Evolutionary conservation across 35 echinoderm and acorn worm genomes (phyloP), one percentile per base, ranked within the genome.

Genomic region (Anneissia japonica): DNA sequence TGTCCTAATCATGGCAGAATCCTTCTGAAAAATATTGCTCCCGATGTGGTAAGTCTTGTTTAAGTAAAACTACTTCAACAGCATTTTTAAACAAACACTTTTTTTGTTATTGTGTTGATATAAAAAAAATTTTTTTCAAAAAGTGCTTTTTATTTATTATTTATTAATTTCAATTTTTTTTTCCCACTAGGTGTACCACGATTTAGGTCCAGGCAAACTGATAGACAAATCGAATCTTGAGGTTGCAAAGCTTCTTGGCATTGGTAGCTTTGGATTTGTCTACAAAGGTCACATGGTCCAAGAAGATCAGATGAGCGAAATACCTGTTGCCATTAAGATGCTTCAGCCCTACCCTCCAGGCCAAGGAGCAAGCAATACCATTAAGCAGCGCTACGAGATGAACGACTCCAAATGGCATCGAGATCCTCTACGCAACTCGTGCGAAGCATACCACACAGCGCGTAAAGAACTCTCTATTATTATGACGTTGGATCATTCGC

Each of bases 291-390:
- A 87, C 34, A 45, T 94, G 36, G 32, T 72, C 75, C 75, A 23
- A 7, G 84, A 10, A 39, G 43, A 37, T 36, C 40, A 9, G 82
- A 82, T 31, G n/a, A 74, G 16, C 46, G 73, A 46, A 16, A 38
- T 81, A 0, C 81, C 88, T 16, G 90, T 98, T 9, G 95, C 95
- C 40, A 80, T 88, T 40, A 98, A 98, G 43, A 93, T 93, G 89
- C 91, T 98, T 0, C 95, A 97, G 39, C 95, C 95, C 19, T 99
- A 89, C 76, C 91, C 92, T 2, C 96, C 96, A 10, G 92, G 96
- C 23, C 89, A 93, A 38, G 92, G 89, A 6, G 96, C 92, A 12
- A 81, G 89, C 34, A 88, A 91, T 34, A 91, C 95, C 0, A 87
- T 91, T 86, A 81, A 86, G 17, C 83, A 75, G 4, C 88, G 91